A percentile compares a stretch with the other conserved stretches of the same genome.
Evolutionary conservation across 2,797 vertebrate genomes (phyloP).

Genomic region (Leptatherina wallacei): DNA sequence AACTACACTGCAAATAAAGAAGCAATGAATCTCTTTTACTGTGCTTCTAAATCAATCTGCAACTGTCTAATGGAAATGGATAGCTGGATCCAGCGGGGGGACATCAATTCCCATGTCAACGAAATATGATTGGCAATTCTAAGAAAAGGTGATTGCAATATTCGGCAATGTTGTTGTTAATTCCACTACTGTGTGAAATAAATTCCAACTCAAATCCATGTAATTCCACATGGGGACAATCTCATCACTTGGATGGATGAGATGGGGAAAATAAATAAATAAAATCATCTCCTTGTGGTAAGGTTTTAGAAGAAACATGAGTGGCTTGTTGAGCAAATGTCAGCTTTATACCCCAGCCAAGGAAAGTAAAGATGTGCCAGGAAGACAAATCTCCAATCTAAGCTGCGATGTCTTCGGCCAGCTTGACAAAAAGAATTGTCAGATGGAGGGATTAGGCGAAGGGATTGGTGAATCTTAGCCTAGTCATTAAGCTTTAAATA

Average conservation of each 20-base stretch:
- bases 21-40: slow-evolving; percentile 48
- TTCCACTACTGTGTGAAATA: slow-evolving; percentile 20
- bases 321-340: slow-evolving; percentile 70
- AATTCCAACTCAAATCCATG: slow-evolving; percentile 8
- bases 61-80: slow-evolving; percentile 59
- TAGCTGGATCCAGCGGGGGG: slow-evolving; percentile 14
- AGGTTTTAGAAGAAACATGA: slow-evolving; percentile 57
- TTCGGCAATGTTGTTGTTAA: slow-evolving; percentile 29
- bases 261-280: neutral
- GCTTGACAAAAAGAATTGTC: slow-evolving; percentile 67
- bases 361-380: slow-evolving; percentile 58
- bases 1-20: slow-evolving; percentile 40
- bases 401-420: slow-evolving; percentile 45
- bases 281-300: slow-evolving; percentile 39
- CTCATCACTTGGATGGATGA: slow-evolving; percentile 23
- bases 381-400: slow-evolving; percentile 74
- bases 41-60: slow-evolving; percentile 40
- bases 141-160: slow-evolving; percentile 45
- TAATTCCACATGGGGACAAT: slow-evolving; percentile 24
- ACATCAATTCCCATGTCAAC: slow-evolving; percentile 53
- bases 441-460: slow-evolving; percentile 66
- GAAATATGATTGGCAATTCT: slow-evolving; percentile 45
- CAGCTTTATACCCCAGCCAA: slow-evolving; percentile 51
- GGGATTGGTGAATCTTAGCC: slow-evolving; percentile 54
- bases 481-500: slow-evolving; percentile 76